Evolutionary conservation across 2,797 vertebrate species (phyloP), one percentile per base, ranked within the genome.

Genomic region (Hyperoplus immaculatus): DNA sequence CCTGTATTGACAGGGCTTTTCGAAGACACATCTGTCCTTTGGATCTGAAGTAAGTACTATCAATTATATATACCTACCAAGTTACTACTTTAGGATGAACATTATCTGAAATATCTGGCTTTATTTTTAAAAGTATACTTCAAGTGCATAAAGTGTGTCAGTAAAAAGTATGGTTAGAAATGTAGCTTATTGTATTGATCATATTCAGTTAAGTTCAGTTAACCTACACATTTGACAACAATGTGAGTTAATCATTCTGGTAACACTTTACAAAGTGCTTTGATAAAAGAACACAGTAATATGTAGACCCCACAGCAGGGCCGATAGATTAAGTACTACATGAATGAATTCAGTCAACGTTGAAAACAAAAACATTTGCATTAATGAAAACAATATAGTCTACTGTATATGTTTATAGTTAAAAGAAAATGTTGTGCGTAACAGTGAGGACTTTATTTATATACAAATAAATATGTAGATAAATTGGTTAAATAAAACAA

Each of bases 11-110:
- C 47, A 18, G 21, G 29, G 45, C 66, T 2, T 42, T 36, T 56
- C 45, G 7, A 71, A 60, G 36, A 66, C 29, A 75, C 6, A 39
- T 53, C 10, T 54, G 36, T 70, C 2, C 3, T 29, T 65, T 50
- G 16, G 2, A 42, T 43, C 11, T n/a, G 15, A 68, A 54, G n/a
- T 46, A 29, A 56, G 8, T 36, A 5, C 4, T 29, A 29, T 29
- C 29, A 29, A 29, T 29, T 36, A 14, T 57, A 10, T 8, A 58
- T 49, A 43, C 57, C 39, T 14, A 60, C n/a, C 8, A 21, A 47
- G 4, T 53, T 71, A 2, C 16, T 49, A 38, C n/a, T 14, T 2
- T n/a, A 10, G 53, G 21, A 4, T 29, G 29, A 29, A 29, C 29
- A 29, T 29, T 29, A 29, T 29, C 29, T 29, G 29, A 29, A 29